phyloP scores from a whole-genome alignment of 2,797 vertebrate genomes.

The Phrynocephalus guinanensis region DNA sequence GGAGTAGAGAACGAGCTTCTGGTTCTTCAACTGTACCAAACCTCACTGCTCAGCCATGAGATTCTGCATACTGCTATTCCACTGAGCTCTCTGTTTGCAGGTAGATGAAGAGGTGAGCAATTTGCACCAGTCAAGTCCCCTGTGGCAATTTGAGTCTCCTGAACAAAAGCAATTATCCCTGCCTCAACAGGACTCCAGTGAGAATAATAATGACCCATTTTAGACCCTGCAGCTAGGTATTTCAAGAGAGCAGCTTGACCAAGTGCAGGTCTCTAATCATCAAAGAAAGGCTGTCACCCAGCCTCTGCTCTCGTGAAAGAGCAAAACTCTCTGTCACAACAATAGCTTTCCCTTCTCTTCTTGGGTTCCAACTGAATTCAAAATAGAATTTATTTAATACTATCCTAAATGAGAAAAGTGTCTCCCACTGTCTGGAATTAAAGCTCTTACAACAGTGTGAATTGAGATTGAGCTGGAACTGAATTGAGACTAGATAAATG shows the following conservation, averaged over 20 bases:
- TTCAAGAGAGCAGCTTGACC: constrained; percentile 46
- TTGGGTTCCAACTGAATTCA: not conserved
- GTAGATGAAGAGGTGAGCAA: constrained; percentile 49
- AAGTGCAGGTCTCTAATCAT: constrained; percentile 60
- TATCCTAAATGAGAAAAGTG: constrained; percentile 1
- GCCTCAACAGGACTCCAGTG: constrained; percentile 61
- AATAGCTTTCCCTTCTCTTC: not conserved
- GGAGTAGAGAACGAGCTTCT: not conserved
- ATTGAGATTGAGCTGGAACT: not conserved
- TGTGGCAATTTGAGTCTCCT: constrained; percentile 57
- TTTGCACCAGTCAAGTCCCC: constrained; percentile 62
- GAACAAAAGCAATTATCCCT: constrained; percentile 74
- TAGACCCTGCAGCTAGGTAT: constrained; percentile 32
- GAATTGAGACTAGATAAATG: not conserved
- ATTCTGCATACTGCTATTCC: constrained; percentile 42
- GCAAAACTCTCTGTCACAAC: not conserved
- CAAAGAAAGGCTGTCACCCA: constrained; percentile 34
- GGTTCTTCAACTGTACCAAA: not conserved
- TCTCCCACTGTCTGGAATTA: not conserved
- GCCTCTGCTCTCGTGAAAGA: constrained; percentile 29
- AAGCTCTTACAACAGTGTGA: not conserved
- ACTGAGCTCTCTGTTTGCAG: constrained; percentile 47
- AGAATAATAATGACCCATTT: constrained; percentile 61
- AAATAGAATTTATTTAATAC: not conserved
- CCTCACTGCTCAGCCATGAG: not conserved